phyloP scores from a whole-genome alignment of 2,113 vertebrate genomes.

The Salvelinus sp. region DNA sequence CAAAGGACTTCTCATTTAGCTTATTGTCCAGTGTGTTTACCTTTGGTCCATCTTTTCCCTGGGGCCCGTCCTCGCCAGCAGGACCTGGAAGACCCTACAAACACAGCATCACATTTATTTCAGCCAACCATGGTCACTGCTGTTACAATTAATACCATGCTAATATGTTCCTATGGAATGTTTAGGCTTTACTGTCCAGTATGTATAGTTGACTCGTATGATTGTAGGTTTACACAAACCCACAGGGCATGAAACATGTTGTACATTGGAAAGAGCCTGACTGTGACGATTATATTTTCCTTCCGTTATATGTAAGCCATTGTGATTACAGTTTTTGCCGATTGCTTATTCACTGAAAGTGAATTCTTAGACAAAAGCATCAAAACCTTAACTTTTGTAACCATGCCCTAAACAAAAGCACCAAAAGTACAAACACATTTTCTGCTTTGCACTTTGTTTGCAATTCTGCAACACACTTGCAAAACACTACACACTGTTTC shows the following conservation, averaged over 20 bases:
- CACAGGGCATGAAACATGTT: background rate
- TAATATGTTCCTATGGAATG: background rate
- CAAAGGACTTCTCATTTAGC: background rate
- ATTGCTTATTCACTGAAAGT: too few species aligned
- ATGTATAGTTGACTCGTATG: background rate
- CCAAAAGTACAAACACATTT: too few species aligned
- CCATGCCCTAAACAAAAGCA: too few species aligned
- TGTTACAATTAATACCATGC: background rate
- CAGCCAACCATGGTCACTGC: background rate
- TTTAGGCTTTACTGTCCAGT: background rate
- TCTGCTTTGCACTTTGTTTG: too few species aligned
- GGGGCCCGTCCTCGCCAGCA: slow-evolving; percentile 89
- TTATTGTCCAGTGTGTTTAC: slow-evolving; percentile 68
- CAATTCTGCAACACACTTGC: too few species aligned
- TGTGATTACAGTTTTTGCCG: too few species aligned
- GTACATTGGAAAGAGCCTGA: background rate
- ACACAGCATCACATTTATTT: slow-evolving; percentile 24
- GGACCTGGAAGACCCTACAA: slow-evolving; percentile 85
- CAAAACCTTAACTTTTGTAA: too few species aligned
- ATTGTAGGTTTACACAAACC: background rate
- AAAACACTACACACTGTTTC: too few species aligned
- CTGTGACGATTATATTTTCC: background rate
- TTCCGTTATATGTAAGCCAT: background rate
- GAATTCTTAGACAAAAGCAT: too few species aligned
- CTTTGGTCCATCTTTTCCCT: slow-evolving; percentile 93